Conservation (phyloP, 1,140 invertebrate species). For the Panagrolaimus sp. region DNA sequence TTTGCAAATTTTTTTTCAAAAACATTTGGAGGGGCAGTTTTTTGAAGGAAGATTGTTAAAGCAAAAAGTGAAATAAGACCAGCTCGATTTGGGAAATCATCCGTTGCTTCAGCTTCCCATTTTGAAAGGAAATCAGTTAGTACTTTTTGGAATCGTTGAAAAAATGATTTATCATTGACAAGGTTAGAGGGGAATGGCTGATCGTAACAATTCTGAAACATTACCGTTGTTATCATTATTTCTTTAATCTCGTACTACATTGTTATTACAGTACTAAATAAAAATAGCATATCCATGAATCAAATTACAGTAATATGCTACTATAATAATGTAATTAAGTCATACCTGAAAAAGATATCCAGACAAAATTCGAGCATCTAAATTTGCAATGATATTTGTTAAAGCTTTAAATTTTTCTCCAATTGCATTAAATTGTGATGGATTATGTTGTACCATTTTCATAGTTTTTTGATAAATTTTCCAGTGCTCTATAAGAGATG, state of each 20-base stretch:
- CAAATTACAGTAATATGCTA: too few species aligned
- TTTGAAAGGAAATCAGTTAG: constrained; percentile 1
- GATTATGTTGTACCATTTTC: constrained; percentile 68
- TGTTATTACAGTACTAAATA: too few species aligned
- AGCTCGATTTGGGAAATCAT: not conserved
- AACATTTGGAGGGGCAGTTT: not conserved
- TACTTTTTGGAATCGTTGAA: constrained; percentile 19
- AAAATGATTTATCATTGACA: constrained; percentile 17
- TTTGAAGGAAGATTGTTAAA: not conserved
- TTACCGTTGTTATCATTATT: too few species aligned
- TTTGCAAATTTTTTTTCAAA: not conserved
- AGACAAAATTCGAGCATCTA: constrained; percentile 66
- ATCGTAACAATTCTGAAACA: constrained; percentile 27
- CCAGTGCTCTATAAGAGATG: constrained; percentile 68
- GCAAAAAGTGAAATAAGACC: constrained; percentile 8
- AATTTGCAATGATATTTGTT: constrained; percentile 66
- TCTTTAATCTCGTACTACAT: too few species aligned
- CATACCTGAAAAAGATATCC: constrained; percentile 68
- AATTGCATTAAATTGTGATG: constrained; percentile 65
- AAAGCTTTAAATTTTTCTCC: constrained; percentile 65
- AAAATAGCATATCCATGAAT: too few species aligned
- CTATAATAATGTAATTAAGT: too few species aligned
- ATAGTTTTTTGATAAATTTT: constrained; percentile 68
- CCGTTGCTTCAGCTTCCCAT: constrained; percentile 19
- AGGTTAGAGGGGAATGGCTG: constrained; percentile 31